Evolutionary conservation across 2,113 vertebrate species (phyloP), one percentile per base, ranked within the genome.

Genomic region (Campylomormyrus numenius): DNA sequence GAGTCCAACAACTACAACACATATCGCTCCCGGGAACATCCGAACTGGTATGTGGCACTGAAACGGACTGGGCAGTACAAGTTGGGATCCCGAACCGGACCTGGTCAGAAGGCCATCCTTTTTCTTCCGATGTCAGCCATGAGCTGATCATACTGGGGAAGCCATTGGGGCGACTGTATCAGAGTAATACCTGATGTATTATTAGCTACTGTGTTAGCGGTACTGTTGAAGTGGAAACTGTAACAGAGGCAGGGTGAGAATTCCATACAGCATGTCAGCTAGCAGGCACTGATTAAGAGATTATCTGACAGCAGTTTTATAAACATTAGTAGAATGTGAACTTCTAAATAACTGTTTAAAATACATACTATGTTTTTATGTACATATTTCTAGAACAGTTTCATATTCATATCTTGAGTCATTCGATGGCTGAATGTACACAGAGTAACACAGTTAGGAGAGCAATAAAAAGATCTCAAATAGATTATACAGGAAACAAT

Each of bases 1-100:
- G 97, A 97, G 91, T 95, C 96, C 77, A 97, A 97, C 92, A 97
- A 97, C 93, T 97, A 97, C 91, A 97, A 97, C 88, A 97, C 96
- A 15, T 97, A 97, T 90, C 96, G 96, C 1, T 97, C 97, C 4
- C 93, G 95, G 92, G 97, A 97, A 90, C 96, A 97, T 89, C 95
- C 95, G 0, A 94, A 96, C 83, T 97, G 96, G 96, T 97, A 97
- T 0, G 96, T 97, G 94, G 97, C 96, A 90, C 94, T 97, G 92
- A 97, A 97, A 94, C 95, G 97, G 93, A 97, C 95, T 90, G 97
- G 97, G 87, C 96, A 97, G 90, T 96, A 96, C 92, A 97, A 97
- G 94, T 95, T 94, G 24, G 97, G 96, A 93, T 94, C 96, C 90
- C 96, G 96, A 92, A 97, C 97, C 35, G 96, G 96, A 91, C 96